Evolutionary conservation across 2,797 vertebrate genomes (phyloP).

Genomic region (Glossophaga mutica): DNA sequence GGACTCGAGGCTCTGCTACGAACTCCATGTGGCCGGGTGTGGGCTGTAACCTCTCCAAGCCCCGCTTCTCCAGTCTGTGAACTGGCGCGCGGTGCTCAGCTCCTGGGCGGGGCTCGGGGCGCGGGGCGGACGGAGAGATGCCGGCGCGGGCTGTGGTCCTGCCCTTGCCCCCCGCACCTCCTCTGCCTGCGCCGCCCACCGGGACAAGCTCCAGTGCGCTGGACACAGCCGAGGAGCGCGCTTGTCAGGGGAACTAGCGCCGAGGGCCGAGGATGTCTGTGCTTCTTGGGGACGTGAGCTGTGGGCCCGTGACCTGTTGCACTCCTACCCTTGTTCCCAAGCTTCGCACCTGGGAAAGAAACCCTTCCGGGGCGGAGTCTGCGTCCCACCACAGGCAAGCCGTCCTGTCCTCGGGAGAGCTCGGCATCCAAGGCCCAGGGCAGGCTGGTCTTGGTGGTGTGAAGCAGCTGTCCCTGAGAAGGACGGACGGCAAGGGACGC

Average conservation of each 20-base stretch:
- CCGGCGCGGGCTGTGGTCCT: accelerated
- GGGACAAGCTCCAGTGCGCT: accelerated
- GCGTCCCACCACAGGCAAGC: accelerated
- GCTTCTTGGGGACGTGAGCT: not conserved
- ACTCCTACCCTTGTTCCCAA: too few species aligned
- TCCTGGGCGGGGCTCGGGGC: accelerated
- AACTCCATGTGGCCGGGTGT: not conserved
- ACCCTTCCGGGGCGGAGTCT: not conserved
- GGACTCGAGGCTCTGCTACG: accelerated
- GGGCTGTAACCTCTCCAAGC: not conserved
- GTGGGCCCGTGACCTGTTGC: not conserved
- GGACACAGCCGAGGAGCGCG: not conserved
- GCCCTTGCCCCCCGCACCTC: accelerated
- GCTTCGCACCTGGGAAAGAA: not conserved
- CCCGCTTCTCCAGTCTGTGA: not conserved
- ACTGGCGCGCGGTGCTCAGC: accelerated
- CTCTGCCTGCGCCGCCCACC: not conserved
- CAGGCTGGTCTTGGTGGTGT: accelerated
- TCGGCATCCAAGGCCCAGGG: not conserved
- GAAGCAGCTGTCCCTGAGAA: not conserved
- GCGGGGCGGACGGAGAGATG: accelerated
- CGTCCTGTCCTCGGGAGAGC: too few species aligned
- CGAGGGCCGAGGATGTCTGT: not conserved
- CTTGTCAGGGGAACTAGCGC: not conserved
- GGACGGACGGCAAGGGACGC: not conserved